Conservation (phyloP, 2,113 vertebrate species). For the Cepphus grylle region DNA sequence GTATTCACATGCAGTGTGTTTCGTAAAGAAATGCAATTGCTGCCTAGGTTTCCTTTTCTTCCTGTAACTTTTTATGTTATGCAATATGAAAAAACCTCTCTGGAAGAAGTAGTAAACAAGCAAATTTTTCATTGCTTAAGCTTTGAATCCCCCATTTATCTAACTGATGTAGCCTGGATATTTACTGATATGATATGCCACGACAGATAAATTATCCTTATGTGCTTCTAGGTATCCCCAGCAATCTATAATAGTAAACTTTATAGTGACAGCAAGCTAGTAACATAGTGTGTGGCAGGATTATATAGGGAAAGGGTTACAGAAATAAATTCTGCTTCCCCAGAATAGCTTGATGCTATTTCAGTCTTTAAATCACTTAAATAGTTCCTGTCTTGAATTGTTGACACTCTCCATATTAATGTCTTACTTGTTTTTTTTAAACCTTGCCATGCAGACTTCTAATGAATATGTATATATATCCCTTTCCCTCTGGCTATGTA, state of each 20-base stretch:
- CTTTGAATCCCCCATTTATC: neutral
- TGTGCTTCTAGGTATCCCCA: neutral
- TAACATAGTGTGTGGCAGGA: neutral
- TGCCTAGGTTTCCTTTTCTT: neutral
- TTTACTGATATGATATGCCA: constrained; percentile 20
- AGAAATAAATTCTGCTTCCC: constrained; percentile 33
- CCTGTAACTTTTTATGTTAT: neutral
- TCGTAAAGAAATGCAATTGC: neutral
- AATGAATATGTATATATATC: neutral
- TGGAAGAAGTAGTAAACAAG: neutral
- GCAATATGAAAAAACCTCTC: neutral
- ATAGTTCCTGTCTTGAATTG: neutral
- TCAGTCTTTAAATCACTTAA: neutral
- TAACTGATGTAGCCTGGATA: neutral
- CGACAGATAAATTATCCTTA: neutral
- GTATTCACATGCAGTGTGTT: neutral
- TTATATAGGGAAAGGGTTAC: neutral
- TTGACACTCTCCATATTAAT: neutral
- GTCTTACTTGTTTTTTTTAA: neutral
- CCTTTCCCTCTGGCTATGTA: neutral
- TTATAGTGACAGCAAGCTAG: neutral
- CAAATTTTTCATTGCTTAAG: constrained; percentile 1
- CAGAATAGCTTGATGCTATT: neutral
- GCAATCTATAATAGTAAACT: constrained; percentile 36
- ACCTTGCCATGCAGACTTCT: neutral